A percentile compares a stretch with the other conserved stretches of the same genome.
phyloP scores from a whole-genome alignment of 2,113 vertebrate genomes.

The Scomber colias region DNA sequence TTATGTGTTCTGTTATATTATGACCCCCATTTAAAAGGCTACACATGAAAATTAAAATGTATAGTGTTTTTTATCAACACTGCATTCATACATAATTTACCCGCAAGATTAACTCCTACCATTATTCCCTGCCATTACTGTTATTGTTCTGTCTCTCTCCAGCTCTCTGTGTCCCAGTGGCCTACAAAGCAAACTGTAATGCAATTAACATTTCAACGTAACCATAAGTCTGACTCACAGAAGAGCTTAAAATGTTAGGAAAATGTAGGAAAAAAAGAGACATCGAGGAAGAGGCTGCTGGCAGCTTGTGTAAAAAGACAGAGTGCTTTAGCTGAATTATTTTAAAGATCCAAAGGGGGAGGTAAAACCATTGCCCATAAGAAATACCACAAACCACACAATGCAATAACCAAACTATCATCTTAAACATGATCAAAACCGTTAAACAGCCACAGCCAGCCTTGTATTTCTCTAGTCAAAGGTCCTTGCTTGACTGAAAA shows the following conservation, averaged over 20 bases:
- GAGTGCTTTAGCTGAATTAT: not conserved
- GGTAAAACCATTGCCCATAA: no score
- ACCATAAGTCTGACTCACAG: conserved; percentile 5
- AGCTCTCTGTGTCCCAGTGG: not conserved
- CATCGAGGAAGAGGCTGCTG: not conserved
- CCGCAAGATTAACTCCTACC: not conserved
- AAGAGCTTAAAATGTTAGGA: no score
- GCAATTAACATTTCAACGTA: not conserved
- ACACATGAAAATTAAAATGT: no score
- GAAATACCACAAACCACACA: no score
- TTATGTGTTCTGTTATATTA: no score
- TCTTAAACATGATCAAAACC: no score
- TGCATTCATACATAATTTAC: not conserved
- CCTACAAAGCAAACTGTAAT: conserved; percentile 11
- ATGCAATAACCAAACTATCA: no score
- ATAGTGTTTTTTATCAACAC: not conserved
- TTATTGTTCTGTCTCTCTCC: not conserved
- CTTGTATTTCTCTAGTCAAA: no score
- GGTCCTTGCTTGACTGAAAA: no score
- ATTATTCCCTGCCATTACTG: conserved; percentile 4
- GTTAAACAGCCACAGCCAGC: no score
- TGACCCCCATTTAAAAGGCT: no score
- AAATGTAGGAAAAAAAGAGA: not conserved
- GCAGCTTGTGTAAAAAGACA: not conserved
- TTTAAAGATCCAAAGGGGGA: not conserved